These are phyloP conservation scores for Slavum lentiscoides DNA, from an alignment of 2,888 invertebrate species.

Conservation along the genomic window DNA sequence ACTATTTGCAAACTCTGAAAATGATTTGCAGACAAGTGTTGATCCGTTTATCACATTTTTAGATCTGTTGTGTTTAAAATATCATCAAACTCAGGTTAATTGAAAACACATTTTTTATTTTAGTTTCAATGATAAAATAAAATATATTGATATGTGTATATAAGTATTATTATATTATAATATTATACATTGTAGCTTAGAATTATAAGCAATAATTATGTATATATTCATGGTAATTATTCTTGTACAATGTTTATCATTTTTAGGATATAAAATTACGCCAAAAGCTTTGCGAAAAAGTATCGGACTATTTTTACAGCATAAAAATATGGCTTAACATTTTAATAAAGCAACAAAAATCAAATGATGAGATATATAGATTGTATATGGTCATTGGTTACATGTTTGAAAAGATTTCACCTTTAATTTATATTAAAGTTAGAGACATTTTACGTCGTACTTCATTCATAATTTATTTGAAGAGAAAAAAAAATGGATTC, in stretches of 20 bases:
- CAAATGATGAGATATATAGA: conserved; percentile 55
- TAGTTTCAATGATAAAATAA: not conserved
- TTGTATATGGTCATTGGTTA: conserved; percentile 57
- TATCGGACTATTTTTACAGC: conserved; percentile 56
- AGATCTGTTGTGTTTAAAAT: conserved; percentile 31
- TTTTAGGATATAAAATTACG: conserved; percentile 57
- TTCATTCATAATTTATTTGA: no score
- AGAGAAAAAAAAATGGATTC: not conserved
- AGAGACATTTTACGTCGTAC: not conserved
- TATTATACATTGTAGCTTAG: no score
- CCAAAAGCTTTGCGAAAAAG: conserved; percentile 56
- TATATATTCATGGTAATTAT: not conserved
- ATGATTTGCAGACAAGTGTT: conserved; percentile 46
- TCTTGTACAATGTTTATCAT: conserved; percentile 10
- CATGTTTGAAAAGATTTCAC: conserved; percentile 57
- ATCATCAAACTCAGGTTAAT: conserved; percentile 35
- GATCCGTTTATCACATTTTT: conserved; percentile 48
- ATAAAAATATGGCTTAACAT: conserved; percentile 57
- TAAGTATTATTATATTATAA: no score
- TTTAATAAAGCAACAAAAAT: conserved; percentile 56
- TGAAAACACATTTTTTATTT: not conserved
- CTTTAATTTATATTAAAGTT: conserved; percentile 58
- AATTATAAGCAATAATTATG: no score
- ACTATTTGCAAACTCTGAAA: conserved; percentile 28
- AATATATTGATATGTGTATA: no score